Conservation (phyloP, 2,113 vertebrate genomes). For the Corythaixoides concolor region DNA sequence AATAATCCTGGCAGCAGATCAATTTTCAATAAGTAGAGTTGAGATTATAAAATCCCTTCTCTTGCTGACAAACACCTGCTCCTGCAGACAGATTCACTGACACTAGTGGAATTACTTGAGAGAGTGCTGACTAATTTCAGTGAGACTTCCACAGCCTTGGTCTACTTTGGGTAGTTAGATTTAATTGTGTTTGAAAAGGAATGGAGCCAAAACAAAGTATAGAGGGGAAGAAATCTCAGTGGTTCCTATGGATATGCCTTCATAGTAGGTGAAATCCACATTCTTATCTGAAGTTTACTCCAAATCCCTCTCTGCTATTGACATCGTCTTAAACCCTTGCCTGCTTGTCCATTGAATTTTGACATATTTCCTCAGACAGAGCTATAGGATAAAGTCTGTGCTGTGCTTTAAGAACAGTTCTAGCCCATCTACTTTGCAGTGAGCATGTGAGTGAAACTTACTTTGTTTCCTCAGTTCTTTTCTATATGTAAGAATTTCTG, state of each 20-base stretch:
- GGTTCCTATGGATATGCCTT: not conserved
- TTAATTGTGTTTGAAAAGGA: not conserved
- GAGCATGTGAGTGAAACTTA: not conserved
- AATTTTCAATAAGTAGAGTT: not conserved
- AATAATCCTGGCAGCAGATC: not conserved
- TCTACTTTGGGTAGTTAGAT: not conserved
- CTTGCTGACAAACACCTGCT: not conserved
- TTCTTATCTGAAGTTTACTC: not conserved
- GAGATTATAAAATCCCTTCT: constrained; percentile 6
- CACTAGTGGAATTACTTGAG: not conserved
- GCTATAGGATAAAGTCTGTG: not conserved
- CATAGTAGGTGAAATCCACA: not conserved
- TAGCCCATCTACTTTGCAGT: not conserved
- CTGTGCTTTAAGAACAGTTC: not conserved
- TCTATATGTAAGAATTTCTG: not conserved
- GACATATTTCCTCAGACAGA: not conserved
- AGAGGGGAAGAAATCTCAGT: not conserved
- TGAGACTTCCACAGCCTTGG: not conserved
- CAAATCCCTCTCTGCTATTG: not conserved
- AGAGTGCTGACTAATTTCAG: not conserved
- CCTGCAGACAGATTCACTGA: not conserved
- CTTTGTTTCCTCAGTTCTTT: not conserved
- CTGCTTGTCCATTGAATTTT: not conserved
- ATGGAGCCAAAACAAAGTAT: not conserved
- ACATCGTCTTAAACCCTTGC: not conserved